These are phyloP conservation scores for Dermolepida albohirtum DNA, from an alignment of 2,888 invertebrate genomes.

Conservation along the genomic window DNA sequence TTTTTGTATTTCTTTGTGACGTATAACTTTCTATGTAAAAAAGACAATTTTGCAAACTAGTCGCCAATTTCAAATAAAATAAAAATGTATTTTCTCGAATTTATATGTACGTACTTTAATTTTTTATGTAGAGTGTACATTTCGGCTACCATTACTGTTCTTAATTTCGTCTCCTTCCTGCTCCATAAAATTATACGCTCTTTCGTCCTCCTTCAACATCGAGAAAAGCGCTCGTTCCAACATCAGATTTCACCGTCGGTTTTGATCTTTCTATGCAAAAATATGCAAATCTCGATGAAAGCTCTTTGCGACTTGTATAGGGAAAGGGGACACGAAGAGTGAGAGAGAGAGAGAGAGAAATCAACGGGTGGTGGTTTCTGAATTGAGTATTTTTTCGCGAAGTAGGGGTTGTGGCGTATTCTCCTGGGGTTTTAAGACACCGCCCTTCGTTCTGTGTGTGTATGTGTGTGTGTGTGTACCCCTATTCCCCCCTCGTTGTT, in stretches of 20 bases:
- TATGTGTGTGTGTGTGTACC: too few species aligned
- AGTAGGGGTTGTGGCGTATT: conserved; percentile 52
- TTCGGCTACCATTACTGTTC: conserved; percentile 47
- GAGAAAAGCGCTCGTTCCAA: conserved; percentile 51
- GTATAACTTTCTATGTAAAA: too few species aligned
- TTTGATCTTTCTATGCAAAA: conserved; percentile 62
- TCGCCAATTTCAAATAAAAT: not conserved
- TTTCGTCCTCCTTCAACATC: conserved; percentile 26
- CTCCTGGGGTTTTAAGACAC: conserved; percentile 51
- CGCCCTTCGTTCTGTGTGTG: conserved; percentile 51
- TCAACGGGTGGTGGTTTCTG: conserved; percentile 39
- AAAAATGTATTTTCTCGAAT: not conserved
- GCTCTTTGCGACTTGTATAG: conserved; percentile 53
- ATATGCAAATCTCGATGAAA: conserved; percentile 62
- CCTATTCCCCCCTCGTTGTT: too few species aligned
- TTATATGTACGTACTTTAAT: not conserved
- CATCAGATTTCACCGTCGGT: conserved; percentile 60
- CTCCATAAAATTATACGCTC: conserved; percentile 11
- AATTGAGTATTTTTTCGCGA: conserved; percentile 47
- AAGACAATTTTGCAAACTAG: too few species aligned
- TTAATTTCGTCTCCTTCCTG: conserved; percentile 44
- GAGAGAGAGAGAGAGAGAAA: conserved; percentile 1
- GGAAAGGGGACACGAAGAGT: conserved; percentile 2
- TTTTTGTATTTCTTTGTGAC: too few species aligned
- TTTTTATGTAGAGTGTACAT: conserved; percentile 41